Base-by-base conservation (phyloP, 2,888 invertebrate species). In the Sinodicranocentrus sp. region DNA sequence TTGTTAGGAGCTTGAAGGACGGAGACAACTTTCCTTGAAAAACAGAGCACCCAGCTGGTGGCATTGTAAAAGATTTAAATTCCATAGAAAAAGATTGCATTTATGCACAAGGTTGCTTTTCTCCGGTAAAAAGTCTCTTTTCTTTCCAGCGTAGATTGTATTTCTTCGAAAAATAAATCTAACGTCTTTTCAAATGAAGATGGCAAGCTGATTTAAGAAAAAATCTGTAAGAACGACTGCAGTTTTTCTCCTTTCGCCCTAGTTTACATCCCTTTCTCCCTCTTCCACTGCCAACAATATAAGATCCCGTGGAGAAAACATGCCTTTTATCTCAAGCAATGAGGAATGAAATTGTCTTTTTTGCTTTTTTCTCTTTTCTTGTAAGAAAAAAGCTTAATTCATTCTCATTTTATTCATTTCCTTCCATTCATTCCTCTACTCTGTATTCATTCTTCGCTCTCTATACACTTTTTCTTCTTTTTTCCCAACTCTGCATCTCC, bases 291-390 rank as follows among this genome's bases (percentile, higher is more conserved):
- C 39, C 13, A 39, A 39, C 39, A 39, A 39, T 39, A 6, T 13
- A 39, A 39, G 39, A n/a, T n/a, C n/a, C n/a, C n/a, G n/a, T 39
- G 6, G 39, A 48, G 15, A 15, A 48, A 13, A 15, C 8, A 48
- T 17, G 15, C 48, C 33, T 48, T 48, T 48, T 48, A 48, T 17
- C 48, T 48, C 48, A 48, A 48, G n/a, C 48, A 48, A 48, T 48
- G 48, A 48, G 48, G 8, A 48, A 48, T 48, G 48, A 48, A 48
- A 48, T 48, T 48, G 48, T 48, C 48, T 48, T 48, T 13, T 6
- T 13, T 39, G 6, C 39, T 39, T n/a, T n/a, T n/a, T n/a, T n/a
- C n/a, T n/a, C 33, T 33, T 15, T 5, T 10, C 48, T 48, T n/a
- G 48, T n/a, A 15, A 48, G 39, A 39, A 13, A 39, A 39, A 48